These are phyloP conservation scores for Alethe castanea DNA, from an alignment of 2,113 vertebrate genomes.

Conservation along the genomic window DNA sequence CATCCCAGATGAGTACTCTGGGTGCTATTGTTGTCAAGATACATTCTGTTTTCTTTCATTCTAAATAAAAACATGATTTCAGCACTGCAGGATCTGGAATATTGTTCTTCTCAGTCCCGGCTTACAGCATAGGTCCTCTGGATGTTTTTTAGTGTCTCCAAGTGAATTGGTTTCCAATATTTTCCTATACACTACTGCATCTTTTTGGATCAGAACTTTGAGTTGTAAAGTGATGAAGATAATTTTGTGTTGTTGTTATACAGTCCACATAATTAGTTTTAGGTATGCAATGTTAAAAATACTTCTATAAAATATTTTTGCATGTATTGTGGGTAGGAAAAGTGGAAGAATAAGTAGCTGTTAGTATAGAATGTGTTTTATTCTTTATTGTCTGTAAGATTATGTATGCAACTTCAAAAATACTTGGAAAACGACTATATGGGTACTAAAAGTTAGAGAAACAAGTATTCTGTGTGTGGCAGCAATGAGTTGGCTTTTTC, in stretches of 20 bases:
- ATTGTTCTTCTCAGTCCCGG: background rate
- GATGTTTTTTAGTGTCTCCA: background rate
- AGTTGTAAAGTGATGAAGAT: background rate
- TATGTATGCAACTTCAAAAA: background rate
- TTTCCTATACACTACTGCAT: background rate
- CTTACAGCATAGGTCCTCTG: background rate
- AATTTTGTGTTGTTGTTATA: background rate
- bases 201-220: background rate
- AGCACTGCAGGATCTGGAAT: background rate
- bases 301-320: background rate
- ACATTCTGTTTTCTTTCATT: background rate
- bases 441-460: background rate
- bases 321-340: background rate
- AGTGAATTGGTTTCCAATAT: background rate
- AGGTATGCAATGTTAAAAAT: background rate
- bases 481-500: background rate
- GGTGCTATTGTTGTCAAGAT: background rate
- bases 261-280: background rate
- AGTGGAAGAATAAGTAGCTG: background rate
- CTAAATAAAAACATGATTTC: background rate
- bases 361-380: background rate
- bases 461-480: background rate
- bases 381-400: background rate
- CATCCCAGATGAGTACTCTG: background rate
- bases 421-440: background rate